Conservation (phyloP, 2,888 invertebrate genomes). For the Diloba caeruleocephala region DNA sequence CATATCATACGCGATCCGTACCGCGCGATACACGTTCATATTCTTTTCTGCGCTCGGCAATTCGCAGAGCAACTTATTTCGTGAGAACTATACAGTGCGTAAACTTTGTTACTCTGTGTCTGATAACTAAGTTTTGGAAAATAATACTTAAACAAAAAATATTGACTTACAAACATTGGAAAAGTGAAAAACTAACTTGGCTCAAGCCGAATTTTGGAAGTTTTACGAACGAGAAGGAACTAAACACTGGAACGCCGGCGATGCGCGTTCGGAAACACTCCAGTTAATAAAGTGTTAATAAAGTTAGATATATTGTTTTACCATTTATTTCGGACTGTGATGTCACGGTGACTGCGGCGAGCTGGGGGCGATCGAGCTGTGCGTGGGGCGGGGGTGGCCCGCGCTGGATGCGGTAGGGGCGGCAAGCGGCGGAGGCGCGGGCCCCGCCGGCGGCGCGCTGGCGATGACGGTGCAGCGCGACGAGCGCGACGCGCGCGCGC, state of each 20-base stretch:
- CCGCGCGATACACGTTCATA: constrained; percentile 28
- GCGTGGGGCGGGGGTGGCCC: constrained; percentile 73
- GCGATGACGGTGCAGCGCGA: constrained; percentile 90
- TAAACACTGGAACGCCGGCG: constrained; percentile 34
- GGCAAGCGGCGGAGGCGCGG: constrained; percentile 74
- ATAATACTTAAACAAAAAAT: too few species aligned
- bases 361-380: constrained; percentile 76
- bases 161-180: constrained; percentile 12
- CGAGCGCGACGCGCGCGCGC: constrained; percentile 92
- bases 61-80: constrained; percentile 41
- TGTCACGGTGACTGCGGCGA: constrained; percentile 63
- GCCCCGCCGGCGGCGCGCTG: constrained; percentile 85
- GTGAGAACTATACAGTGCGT: constrained; percentile 41
- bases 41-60: constrained; percentile 21
- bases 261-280: constrained; percentile 47
- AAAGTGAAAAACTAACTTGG: constrained; percentile 39
- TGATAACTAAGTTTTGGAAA: constrained; percentile 13
- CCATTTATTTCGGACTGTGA: constrained; percentile 54
- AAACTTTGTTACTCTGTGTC: constrained; percentile 33
- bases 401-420: constrained; percentile 80
- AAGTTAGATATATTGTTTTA: constrained; percentile 28
- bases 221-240: constrained; percentile 13
- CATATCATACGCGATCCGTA: constrained; percentile 32
- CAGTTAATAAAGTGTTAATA: constrained; percentile 39
- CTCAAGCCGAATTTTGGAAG: constrained; percentile 19